Conservation (phyloP, 2,113 vertebrate species). For the Neogale vison region DNA sequence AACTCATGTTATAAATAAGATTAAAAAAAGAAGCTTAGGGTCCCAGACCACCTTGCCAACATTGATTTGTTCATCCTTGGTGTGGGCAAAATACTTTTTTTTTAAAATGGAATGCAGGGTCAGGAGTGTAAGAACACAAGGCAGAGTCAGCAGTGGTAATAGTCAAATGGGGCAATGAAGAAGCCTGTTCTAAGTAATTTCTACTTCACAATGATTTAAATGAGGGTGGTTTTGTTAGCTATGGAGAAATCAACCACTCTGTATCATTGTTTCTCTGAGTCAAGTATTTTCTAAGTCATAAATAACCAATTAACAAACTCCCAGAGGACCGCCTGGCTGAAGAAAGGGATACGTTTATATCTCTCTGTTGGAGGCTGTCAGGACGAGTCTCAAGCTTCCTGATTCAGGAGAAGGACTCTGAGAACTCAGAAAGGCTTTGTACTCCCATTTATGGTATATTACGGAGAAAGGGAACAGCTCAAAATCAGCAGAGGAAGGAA, state of each 20-base stretch:
- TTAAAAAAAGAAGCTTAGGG: background rate
- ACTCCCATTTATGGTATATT: background rate
- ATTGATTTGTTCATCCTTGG: background rate
- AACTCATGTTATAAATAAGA: background rate
- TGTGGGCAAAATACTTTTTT: background rate
- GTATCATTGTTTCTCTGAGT: background rate
- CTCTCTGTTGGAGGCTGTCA: background rate
- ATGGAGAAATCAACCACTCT: background rate
- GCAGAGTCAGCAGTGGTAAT: background rate
- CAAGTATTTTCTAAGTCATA: constrained; percentile 11
- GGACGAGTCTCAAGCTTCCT: background rate
- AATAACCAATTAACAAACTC: background rate
- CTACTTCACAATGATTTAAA: background rate
- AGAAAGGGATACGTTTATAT: background rate
- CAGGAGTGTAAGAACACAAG: background rate
- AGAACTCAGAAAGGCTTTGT: background rate
- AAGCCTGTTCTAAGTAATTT: background rate
- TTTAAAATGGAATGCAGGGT: background rate
- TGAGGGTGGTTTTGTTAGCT: background rate
- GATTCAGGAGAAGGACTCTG: background rate
- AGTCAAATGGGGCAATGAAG: background rate
- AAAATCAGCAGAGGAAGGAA: background rate
- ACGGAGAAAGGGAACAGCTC: background rate
- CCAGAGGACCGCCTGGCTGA: background rate
- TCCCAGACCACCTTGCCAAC: background rate